Conservation (phyloP, 2,888 invertebrate genomes). For the Neuroscelio doddi region DNA sequence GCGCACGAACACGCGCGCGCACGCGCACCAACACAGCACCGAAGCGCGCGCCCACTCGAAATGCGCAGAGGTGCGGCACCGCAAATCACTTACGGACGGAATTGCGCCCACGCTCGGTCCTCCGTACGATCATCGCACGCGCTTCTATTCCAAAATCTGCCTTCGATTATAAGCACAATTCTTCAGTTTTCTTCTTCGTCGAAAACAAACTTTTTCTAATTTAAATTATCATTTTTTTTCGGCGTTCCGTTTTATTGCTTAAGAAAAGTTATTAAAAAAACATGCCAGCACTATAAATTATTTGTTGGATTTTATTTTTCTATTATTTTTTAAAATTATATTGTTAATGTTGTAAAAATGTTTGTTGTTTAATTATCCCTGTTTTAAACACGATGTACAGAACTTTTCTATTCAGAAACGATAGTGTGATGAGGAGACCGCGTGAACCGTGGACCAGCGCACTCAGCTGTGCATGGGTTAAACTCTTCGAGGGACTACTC, state of each 20-base stretch:
- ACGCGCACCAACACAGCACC: slow-evolving; percentile 51
- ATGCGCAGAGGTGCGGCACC: slow-evolving; percentile 48
- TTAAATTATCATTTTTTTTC: no score
- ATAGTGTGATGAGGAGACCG: slow-evolving; percentile 6
- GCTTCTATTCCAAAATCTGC: slow-evolving; percentile 25
- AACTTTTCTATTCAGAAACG: no score
- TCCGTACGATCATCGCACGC: slow-evolving; percentile 37
- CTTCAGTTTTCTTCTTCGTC: no score
- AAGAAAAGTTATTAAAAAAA: no score
- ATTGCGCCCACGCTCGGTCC: slow-evolving; percentile 44
- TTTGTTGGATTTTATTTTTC: no score
- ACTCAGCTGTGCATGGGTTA: slow-evolving; percentile 43
- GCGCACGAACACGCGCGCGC: slow-evolving; percentile 47
- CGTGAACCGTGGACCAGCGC: slow-evolving; percentile 40
- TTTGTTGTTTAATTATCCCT: no score
- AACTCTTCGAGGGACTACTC: slow-evolving; percentile 54
- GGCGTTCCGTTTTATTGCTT: no score
- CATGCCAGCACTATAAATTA: no score
- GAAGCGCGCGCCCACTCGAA: slow-evolving; percentile 50
- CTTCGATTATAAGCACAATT: background rate
- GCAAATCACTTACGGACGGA: slow-evolving; percentile 44
- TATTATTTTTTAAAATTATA: no score
- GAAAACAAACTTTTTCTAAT: no score
- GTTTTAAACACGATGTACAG: no score
- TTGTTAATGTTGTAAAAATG: no score